Conservation (phyloP, 2,797 vertebrate species). For the Cryptoblepharus egeriae region DNA sequence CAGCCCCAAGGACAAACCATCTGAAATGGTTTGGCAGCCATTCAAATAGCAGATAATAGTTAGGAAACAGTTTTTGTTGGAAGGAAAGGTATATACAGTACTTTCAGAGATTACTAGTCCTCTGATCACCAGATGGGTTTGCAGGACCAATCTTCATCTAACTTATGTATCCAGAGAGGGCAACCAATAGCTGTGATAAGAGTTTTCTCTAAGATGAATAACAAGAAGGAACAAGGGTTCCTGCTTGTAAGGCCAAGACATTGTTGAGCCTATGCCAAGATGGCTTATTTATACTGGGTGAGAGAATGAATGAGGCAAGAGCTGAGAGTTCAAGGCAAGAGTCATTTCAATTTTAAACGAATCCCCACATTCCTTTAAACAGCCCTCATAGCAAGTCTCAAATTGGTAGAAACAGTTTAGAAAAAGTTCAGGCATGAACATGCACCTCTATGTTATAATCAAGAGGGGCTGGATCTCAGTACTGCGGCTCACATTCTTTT, state of each 20-base stretch:
- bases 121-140: background rate
- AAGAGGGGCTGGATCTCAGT: background rate
- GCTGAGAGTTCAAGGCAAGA: background rate
- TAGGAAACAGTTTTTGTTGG: background rate
- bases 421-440: background rate
- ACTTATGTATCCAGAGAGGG: background rate
- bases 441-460: background rate
- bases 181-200: background rate
- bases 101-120: too few species aligned
- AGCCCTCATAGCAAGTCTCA: background rate
- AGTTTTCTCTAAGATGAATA: background rate
- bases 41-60: background rate
- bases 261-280: background rate
- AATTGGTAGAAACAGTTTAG: background rate
- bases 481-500: too few species aligned
- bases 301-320: background rate
- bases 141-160: background rate
- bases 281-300: background rate
- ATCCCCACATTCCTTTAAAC: background rate
- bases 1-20: background rate
- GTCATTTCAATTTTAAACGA: background rate
- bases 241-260: background rate
- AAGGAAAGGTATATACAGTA: accelerated
- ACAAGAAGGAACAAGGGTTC: background rate
- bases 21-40: background rate